Evolutionary conservation across 1,140 invertebrate genomes (phyloP), one percentile per base, ranked within the genome.

Genomic region (Rhopalosiphum padi): DNA sequence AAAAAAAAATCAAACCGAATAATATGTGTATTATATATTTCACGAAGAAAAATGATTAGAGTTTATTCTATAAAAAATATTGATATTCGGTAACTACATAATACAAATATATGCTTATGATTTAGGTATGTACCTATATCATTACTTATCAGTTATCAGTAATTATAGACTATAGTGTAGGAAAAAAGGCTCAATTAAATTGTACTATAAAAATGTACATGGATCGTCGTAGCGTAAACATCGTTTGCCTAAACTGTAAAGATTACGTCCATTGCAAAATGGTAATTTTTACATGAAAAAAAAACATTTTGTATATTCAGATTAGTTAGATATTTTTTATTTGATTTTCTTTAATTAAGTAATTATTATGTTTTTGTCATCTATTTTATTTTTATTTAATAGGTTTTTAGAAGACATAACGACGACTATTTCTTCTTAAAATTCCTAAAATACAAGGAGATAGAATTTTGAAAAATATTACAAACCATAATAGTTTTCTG

Each of bases 141-240:
- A 68, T 30, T 68, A 68, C 60, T 68, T 68, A 68, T 68, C 60
- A 68, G 60, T n/a, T 68, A 68, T 68, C 60, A 68, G 60, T n/a
- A n/a, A 30, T 68, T 68, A 68, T n/a, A 68, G 60, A 15, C n/a
- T 68, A 68, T n/a, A 68, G 60, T n/a, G n/a, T 30, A n/a, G 30
- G 4, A 68, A 15, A 68, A 68, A n/a, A 30, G 60, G 4, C 30
- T 30, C 15, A 68, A 68, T 60, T 30, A 60, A 60, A 60, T n/a
- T 68, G 30, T 30, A 30, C 15, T 15, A 30, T 68, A 68, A 68
- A 68, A 15, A 68, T 68, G 30, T 68, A 15, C 60, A 68, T 68
- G 9, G 3, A 68, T 68, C 60, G 60, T 68, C 30, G 30, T 9
- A 68, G 30, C 15, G 9, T 60, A 60, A 25, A 30, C 25, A 55